phyloP scores from a whole-genome alignment of 2,888 invertebrate genomes.

The Scaptomyza flava region DNA sequence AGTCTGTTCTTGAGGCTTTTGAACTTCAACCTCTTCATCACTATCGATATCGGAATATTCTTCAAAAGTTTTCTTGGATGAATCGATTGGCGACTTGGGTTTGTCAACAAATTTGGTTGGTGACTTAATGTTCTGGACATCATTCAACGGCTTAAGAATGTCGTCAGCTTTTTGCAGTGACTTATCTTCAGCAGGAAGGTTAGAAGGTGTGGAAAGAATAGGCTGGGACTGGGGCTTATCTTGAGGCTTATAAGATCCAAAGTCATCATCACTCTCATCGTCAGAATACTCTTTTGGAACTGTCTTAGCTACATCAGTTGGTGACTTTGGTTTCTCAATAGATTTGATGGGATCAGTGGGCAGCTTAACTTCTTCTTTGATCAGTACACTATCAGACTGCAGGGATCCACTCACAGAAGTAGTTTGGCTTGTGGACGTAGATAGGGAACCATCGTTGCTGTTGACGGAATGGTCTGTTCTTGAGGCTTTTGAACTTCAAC shows the following conservation, averaged over 20 bases:
- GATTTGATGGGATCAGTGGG: not conserved
- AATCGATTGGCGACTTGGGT: not conserved
- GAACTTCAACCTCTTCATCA: slow-evolving; percentile 12
- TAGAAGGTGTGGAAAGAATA: too few species aligned
- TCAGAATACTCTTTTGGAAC: too few species aligned
- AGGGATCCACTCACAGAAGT: not conserved
- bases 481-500: not conserved
- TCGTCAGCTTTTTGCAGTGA: too few species aligned
- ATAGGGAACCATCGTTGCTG: not conserved
- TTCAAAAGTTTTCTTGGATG: not conserved
- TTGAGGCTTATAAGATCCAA: too few species aligned
- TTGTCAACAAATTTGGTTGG: not conserved
- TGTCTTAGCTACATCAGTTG: too few species aligned
- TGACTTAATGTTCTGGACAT: not conserved
- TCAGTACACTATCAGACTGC: not conserved
- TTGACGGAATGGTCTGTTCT: not conserved
- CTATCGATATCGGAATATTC: slow-evolving; percentile 15
- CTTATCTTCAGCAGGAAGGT: too few species aligned
- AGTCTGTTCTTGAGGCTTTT: slow-evolving; percentile 10
- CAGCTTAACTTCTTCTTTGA: not conserved
- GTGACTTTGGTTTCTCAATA: too few species aligned
- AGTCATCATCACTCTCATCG: too few species aligned
- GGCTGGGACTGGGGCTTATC: too few species aligned
- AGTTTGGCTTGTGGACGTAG: not conserved
- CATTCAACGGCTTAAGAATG: not conserved